These are phyloP conservation scores for Zoroaster sp. DNA, from an alignment of 53 echinoderm and acorn worm genomes.

Conservation along the genomic window DNA sequence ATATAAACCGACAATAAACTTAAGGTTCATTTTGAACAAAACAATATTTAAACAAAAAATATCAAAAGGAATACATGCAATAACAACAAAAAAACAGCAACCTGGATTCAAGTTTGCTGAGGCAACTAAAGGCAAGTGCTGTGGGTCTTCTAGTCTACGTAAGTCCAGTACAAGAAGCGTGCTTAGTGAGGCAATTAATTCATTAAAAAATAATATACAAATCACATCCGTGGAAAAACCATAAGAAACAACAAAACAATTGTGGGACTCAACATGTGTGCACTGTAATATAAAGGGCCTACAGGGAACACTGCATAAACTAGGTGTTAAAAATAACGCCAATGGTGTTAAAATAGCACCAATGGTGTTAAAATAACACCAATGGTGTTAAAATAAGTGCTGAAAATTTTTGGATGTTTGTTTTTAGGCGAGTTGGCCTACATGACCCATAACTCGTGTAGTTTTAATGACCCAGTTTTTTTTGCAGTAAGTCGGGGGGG, in stretches of 20 bases:
- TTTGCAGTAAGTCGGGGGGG: too few species aligned
- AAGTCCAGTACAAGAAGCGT: neutral
- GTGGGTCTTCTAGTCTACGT: neutral
- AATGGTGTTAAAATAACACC: too few species aligned
- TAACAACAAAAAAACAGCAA: conserved; percentile 18
- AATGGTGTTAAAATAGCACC: too few species aligned
- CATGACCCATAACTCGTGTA: too few species aligned
- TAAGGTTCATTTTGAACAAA: conserved; percentile 7
- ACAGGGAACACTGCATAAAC: too few species aligned
- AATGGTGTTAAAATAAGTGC: too few species aligned
- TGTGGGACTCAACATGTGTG: neutral
- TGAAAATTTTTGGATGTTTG: too few species aligned
- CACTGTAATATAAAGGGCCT: neutral
- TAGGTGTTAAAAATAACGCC: too few species aligned
- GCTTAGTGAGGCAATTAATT: neutral
- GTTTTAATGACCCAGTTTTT: too few species aligned
- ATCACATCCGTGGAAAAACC: neutral
- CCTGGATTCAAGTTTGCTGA: neutral
- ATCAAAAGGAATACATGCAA: conserved; percentile 42
- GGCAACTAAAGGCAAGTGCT: neutral
- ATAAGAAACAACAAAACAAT: neutral
- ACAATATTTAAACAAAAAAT: conserved; percentile 15
- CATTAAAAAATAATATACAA: conserved; percentile 30
- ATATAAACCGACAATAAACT: conserved; percentile 23
- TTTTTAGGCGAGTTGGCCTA: too few species aligned